A percentile compares a stretch with the other conserved stretches of the same genome.
These are phyloP conservation scores for Scyliorhinus canicula DNA, from an alignment of 2,797 vertebrate species.

Conservation along the genomic window DNA sequence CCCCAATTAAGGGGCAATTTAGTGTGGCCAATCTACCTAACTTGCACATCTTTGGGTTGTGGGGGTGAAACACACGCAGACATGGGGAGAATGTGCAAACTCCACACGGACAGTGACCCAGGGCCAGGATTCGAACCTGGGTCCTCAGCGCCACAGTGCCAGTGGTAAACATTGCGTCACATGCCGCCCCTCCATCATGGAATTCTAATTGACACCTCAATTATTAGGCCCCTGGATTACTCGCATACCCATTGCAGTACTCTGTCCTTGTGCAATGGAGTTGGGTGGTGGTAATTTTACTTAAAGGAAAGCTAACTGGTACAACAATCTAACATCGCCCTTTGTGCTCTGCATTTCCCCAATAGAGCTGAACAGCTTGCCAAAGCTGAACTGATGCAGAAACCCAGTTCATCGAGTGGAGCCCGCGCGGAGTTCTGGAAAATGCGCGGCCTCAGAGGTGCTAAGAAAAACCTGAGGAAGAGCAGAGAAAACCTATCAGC, in stretches of 20 bases:
- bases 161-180: no score
- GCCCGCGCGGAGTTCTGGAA: constrained; percentile 93
- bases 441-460: constrained; percentile 82
- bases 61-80: no score
- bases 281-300: background rate
- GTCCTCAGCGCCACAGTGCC: no score
- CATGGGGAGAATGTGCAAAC: no score
- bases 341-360: background rate
- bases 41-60: no score
- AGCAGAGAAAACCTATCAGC: constrained; percentile 81
- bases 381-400: constrained; percentile 67
- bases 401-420: constrained; percentile 56
- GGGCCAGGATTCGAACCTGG: no score
- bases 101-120: no score
- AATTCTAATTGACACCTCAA: background rate
- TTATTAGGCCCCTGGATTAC: background rate
- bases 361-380: constrained; percentile 83
- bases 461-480: constrained; percentile 72
- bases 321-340: background rate
- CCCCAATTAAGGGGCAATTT: no score
- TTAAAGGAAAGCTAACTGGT: background rate
- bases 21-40: no score
- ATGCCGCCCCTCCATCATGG: no score
- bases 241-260: background rate
- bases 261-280: background rate